phyloP scores from a whole-genome alignment of 2,888 invertebrate species.

The Oscheius myriophilus region DNA sequence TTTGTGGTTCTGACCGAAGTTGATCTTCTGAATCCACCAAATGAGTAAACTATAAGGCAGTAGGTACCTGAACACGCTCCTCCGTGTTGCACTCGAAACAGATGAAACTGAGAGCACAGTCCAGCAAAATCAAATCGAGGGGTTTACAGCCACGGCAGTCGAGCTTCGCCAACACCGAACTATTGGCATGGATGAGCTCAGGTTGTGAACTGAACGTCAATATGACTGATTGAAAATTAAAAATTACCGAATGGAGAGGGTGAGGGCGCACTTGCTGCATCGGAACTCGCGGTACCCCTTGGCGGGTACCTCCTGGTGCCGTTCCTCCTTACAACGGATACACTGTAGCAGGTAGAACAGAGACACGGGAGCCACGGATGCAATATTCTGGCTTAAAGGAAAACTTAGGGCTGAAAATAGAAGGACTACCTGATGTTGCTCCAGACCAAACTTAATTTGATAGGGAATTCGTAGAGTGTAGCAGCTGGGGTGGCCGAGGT shows the following conservation, averaged over 20 bases:
- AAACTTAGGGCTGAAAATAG: no score
- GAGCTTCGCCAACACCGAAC: conserved; percentile 22
- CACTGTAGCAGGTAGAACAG: conserved; percentile 8
- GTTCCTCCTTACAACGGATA: conserved; percentile 19
- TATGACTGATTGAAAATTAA: background rate
- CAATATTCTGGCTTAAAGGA: conserved; percentile 22
- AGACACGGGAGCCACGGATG: conserved; percentile 4
- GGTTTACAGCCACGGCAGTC: conserved; percentile 45
- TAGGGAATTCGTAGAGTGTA: no score
- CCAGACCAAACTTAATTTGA: no score
- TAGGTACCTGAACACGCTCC: conserved; percentile 35
- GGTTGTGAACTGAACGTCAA: background rate
- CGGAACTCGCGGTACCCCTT: background rate
- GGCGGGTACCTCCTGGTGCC: background rate
- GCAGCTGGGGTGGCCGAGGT: no score
- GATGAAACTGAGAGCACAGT: conserved; percentile 68
- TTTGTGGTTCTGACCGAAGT: conserved; percentile 69
- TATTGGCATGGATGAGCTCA: conserved; percentile 31
- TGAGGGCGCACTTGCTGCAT: conserved; percentile 21
- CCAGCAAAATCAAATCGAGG: conserved; percentile 71
- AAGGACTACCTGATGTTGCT: background rate
- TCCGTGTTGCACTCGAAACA: conserved; percentile 72
- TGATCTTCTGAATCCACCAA: conserved; percentile 70
- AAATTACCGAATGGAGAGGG: conserved; percentile 6
- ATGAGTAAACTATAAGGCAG: no score